Evolutionary conservation across 2,888 invertebrate genomes (phyloP).

Genomic region (Morpho deidamia): DNA sequence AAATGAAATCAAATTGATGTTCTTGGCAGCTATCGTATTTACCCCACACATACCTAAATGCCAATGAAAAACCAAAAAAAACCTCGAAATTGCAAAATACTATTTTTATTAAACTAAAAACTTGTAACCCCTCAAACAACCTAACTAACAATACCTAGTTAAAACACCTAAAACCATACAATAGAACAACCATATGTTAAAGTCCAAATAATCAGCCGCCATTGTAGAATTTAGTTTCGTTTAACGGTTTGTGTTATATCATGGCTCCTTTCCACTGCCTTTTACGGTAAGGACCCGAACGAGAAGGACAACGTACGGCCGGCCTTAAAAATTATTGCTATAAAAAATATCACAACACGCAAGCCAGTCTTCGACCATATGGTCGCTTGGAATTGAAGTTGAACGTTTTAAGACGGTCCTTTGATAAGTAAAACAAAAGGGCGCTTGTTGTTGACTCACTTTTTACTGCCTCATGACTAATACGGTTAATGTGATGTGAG

Average conservation of each 20-base stretch:
- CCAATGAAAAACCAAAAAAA: too few relatives aligned
- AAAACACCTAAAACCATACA: constrained; percentile 1
- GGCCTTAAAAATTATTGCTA: constrained; percentile 30
- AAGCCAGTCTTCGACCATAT: constrained; percentile 41
- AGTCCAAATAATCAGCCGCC: constrained; percentile 40
- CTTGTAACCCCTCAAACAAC: background rate
- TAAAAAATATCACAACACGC: constrained; percentile 48
- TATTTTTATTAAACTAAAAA: too few relatives aligned
- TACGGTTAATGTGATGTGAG: background rate
- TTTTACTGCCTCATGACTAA: constrained; percentile 8
- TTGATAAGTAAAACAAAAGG: constrained; percentile 10
- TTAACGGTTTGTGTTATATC: constrained; percentile 46
- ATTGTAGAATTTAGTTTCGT: constrained; percentile 36
- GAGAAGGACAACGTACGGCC: constrained; percentile 35
- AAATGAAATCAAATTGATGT: too few relatives aligned
- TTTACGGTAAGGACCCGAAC: constrained; percentile 43
- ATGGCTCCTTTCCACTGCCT: constrained; percentile 56
- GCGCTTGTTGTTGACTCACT: constrained; percentile 14
- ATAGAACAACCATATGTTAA: constrained; percentile 37
- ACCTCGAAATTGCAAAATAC: too few relatives aligned
- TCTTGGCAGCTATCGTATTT: too few relatives aligned
- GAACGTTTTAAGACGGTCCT: constrained; percentile 4
- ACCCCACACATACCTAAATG: too few relatives aligned
- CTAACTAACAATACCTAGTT: constrained; percentile 11
- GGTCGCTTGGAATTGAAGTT: constrained; percentile 29